Percentiles rank a stretch among this genome's conserved stretches.
Evolutionary conservation across 2,797 vertebrate genomes (phyloP).

Genomic region (Coregonus ussuriensis): DNA sequence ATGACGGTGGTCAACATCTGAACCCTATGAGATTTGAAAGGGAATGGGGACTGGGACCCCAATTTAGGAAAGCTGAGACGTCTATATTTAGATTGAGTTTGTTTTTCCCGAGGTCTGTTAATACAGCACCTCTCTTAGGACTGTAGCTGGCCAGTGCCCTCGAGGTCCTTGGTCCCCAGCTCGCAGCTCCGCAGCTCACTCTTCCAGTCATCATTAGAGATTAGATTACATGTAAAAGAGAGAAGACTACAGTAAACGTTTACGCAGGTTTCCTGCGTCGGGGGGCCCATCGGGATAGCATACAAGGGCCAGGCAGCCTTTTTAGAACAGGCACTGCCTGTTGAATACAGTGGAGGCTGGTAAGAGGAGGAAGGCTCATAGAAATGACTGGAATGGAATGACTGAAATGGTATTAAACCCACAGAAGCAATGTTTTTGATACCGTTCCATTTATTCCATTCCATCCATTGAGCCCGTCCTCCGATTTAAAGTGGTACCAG

Average conservation of each 20-base stretch:
- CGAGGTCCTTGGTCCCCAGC: conserved; percentile 43
- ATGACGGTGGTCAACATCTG: background rate
- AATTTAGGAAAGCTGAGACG: conserved; percentile 43
- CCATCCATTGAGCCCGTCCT: too few relatives aligned
- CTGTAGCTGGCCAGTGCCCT: conserved; percentile 36
- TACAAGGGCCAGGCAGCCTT: conserved; percentile 18
- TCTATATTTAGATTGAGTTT: conserved; percentile 53
- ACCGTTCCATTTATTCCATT: too few relatives aligned
- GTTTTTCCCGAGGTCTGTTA: conserved; percentile 36
- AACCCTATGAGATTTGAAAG: background rate
- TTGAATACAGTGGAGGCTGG: too few relatives aligned
- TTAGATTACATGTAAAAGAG: conserved; percentile 41
- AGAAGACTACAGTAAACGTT: conserved; percentile 39
- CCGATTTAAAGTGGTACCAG: too few relatives aligned
- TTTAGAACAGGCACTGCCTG: too few relatives aligned
- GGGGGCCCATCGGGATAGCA: background rate
- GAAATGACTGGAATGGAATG: too few relatives aligned
- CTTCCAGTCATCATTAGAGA: conserved; percentile 38
- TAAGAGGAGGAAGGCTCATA: too few relatives aligned
- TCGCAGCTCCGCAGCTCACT: conserved; percentile 26
- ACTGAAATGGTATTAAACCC: too few relatives aligned
- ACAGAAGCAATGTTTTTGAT: too few relatives aligned
- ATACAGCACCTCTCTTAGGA: conserved; percentile 30
- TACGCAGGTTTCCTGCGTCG: conserved; percentile 14
- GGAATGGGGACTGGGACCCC: conserved; percentile 6